These are phyloP conservation scores for Epizoanthus fatuus DNA, from an alignment of 92 coral and sea anemone species.

Conservation along the genomic window DNA sequence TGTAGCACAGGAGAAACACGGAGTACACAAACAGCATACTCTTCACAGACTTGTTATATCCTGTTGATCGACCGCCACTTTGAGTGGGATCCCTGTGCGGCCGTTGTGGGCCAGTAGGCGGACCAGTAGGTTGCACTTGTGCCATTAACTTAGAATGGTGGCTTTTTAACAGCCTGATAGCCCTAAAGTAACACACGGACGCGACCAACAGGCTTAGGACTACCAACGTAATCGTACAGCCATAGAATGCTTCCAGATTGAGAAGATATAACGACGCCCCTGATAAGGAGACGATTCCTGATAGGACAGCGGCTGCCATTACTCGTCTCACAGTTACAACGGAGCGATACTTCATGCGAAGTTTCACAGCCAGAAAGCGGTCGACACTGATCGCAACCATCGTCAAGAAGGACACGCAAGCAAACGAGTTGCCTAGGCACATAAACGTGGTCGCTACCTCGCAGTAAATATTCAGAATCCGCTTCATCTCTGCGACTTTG, in stretches of 20 bases:
- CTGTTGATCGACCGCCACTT: neutral
- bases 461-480: slow-evolving; percentile 18
- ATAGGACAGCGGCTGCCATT: slow-evolving; percentile 1
- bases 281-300: neutral
- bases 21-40: slow-evolving; percentile 29
- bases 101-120: slow-evolving; percentile 21
- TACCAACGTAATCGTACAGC: neutral
- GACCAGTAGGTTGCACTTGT: slow-evolving; percentile 19
- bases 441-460: slow-evolving; percentile 34
- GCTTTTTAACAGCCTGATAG: slow-evolving; percentile 19
- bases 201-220: slow-evolving; percentile 10
- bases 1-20: slow-evolving; percentile 33
- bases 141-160: slow-evolving; percentile 29
- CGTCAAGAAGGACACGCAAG: slow-evolving; percentile 32
- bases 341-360: slow-evolving; percentile 39
- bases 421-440: slow-evolving; percentile 42
- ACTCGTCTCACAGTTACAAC: slow-evolving; percentile 30
- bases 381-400: slow-evolving; percentile 42
- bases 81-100: neutral
- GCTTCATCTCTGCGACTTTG: slow-evolving; percentile 31
- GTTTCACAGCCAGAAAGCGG: slow-evolving; percentile 39
- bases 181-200: slow-evolving; percentile 28
- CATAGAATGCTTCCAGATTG: slow-evolving; percentile 28
- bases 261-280: slow-evolving; percentile 17
- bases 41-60: slow-evolving; percentile 31